These are phyloP conservation scores for Ciconia boyciana DNA, from an alignment of 2,113 vertebrate species.

Conservation along the genomic window DNA sequence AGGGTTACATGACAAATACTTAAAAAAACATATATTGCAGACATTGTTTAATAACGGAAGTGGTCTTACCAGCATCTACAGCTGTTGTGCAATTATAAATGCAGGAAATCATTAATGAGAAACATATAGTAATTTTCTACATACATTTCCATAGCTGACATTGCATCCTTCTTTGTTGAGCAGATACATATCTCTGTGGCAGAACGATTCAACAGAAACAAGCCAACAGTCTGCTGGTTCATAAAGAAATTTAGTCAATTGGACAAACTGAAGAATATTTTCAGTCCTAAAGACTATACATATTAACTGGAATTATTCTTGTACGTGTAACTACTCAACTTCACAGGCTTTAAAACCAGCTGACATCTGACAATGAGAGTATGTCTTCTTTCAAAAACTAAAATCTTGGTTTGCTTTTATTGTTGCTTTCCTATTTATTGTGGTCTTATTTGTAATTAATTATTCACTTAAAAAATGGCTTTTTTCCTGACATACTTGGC, in stretches of 20 bases:
- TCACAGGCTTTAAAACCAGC: neutral
- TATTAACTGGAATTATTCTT: neutral
- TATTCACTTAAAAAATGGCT: neutral
- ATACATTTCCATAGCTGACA: neutral
- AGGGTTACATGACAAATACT: neutral
- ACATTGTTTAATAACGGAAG: neutral
- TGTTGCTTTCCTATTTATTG: neutral
- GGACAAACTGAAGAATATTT: neutral
- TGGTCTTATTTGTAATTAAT: neutral
- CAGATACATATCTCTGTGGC: neutral
- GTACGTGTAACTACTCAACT: neutral
- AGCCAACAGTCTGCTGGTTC: neutral
- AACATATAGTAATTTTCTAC: neutral
- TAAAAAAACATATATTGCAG: neutral
- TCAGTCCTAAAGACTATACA: neutral
- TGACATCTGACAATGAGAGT: neutral
- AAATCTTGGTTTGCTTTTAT: neutral
- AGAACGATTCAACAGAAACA: neutral
- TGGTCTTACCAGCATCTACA: neutral
- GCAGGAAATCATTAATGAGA: neutral
- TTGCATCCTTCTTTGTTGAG: neutral
- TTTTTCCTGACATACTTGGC: neutral
- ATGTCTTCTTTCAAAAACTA: neutral
- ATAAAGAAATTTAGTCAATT: neutral
- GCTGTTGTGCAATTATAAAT: neutral